A percentile compares a stretch with the other conserved stretches of the same genome.
phyloP scores from a whole-genome alignment of 2,888 invertebrate species.

The Andrena praecox region DNA sequence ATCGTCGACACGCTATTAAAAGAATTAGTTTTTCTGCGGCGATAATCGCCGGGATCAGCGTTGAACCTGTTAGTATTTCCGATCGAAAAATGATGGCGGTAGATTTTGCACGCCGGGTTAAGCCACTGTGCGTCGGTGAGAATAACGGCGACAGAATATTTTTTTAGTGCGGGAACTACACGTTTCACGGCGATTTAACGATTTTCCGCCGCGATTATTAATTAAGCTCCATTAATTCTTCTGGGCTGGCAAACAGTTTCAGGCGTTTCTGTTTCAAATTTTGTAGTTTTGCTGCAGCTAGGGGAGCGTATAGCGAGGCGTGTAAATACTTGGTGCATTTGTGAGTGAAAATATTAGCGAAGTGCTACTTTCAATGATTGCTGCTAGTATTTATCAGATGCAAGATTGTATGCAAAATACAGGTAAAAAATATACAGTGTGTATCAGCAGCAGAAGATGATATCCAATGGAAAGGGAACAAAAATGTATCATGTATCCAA shows the following conservation, averaged over 20 bases:
- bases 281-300: neutral
- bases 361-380: no score
- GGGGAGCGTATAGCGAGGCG: neutral
- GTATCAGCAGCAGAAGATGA: no score
- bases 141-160: neutral
- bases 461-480: no score
- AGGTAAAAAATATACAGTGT: no score
- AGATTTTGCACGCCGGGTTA: neutral
- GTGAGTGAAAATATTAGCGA: no score
- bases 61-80: neutral
- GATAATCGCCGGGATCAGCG: neutral
- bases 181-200: neutral
- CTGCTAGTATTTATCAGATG: no score
- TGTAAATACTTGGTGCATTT: no score
- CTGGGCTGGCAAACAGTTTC: slow-evolving; percentile 12
- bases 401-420: no score
- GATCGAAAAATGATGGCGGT: neutral
- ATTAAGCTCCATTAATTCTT: slow-evolving; percentile 19
- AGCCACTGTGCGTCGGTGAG: no score
- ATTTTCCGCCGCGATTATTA: neutral
- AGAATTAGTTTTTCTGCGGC: neutral
- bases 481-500: no score
- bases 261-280: neutral
- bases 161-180: neutral
- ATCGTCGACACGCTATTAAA: slow-evolving; percentile 12